Base-by-base conservation (phyloP, 1,140 invertebrate genomes). In the Camponotus vicinus region DNA sequence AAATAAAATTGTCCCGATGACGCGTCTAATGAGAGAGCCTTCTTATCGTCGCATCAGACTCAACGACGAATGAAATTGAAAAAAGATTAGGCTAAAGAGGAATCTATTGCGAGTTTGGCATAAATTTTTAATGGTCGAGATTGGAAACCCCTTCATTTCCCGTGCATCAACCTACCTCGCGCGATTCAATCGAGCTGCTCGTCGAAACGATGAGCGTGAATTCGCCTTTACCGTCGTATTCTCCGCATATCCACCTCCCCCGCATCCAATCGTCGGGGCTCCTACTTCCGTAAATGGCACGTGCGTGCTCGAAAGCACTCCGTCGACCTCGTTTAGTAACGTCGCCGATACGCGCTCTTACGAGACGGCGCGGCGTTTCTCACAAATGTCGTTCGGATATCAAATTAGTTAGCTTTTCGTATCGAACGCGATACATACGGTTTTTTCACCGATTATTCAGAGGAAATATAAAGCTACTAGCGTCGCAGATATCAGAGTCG, bases 231-330 rank as follows among this genome's bases (percentile, higher is more conserved):
- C 69, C 27, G 27, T 21, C 32, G 32, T 45, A 73, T 73, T 73
- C 79, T 52, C 15, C 78, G 78, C 34, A 32, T 73, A 49, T 83
- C 7, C 79, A 27, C 52, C 18, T 34, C 69, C 78, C 52, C 18
- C 34, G 52, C 78, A 42, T 42, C 55, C 40, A 67, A 37, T 34
- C 34, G 63, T 64, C 49, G 67, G 37, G 42, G 69, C 49, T 61
- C 69, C 55, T 83, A 83, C 40, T 75, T 75, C 40, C 79, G 79
- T 21, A 83, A 83, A 83, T 83, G 69, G 79, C 69, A 83, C 79
- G 69, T 83, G 79, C 79, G 79, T 83, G 79, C 79, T 83, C 79
- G 57, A 83, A 70, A 73, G 79, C 79, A 83, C 79, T 83, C 55
- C 40, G 69, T 73, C 69, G 79, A 75, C 55, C 79, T 83, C 69